Conservation (phyloP, 1,140 invertebrate genomes). For the Catajapyx aquilonaris region DNA sequence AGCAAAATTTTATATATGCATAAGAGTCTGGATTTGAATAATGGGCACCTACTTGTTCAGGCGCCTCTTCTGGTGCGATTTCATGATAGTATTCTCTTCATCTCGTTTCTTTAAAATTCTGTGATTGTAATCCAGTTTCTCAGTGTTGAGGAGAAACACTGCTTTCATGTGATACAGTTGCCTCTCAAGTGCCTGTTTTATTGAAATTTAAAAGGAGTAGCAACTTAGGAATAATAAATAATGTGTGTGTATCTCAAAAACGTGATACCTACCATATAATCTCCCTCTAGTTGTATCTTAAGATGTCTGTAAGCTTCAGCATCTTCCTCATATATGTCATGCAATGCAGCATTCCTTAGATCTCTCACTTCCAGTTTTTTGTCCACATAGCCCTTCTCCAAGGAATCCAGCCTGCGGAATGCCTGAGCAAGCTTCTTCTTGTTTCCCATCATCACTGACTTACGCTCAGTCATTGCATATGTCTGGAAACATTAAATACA, state of each 20-base stretch:
- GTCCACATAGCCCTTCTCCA: too few species aligned
- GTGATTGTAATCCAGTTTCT: slow-evolving; percentile 75
- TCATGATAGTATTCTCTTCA: slow-evolving; percentile 62
- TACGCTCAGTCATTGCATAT: too few species aligned
- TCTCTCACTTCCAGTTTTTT: too few species aligned
- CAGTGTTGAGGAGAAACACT: slow-evolving; percentile 45
- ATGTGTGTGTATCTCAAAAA: not conserved
- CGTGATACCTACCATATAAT: not conserved
- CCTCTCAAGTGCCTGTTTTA: slow-evolving; percentile 39
- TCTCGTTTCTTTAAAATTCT: slow-evolving; percentile 60
- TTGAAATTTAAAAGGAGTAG: not conserved
- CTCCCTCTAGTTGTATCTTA: not conserved
- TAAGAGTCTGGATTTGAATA: too few species aligned
- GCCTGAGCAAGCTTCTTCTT: too few species aligned
- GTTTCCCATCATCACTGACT: too few species aligned
- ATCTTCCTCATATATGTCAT: too few species aligned
- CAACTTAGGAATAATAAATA: not conserved
- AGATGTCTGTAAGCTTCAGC: too few species aligned
- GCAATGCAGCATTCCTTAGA: too few species aligned
- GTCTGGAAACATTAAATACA: too few species aligned
- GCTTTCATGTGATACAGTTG: slow-evolving; percentile 56
- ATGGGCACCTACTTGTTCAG: slow-evolving; percentile 37
- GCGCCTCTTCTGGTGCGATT: slow-evolving; percentile 58
- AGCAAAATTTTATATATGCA: too few species aligned
- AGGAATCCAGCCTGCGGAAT: too few species aligned